Conservation (phyloP, 2,113 vertebrate species). For the Protobothrops mucrosquamatus region DNA sequence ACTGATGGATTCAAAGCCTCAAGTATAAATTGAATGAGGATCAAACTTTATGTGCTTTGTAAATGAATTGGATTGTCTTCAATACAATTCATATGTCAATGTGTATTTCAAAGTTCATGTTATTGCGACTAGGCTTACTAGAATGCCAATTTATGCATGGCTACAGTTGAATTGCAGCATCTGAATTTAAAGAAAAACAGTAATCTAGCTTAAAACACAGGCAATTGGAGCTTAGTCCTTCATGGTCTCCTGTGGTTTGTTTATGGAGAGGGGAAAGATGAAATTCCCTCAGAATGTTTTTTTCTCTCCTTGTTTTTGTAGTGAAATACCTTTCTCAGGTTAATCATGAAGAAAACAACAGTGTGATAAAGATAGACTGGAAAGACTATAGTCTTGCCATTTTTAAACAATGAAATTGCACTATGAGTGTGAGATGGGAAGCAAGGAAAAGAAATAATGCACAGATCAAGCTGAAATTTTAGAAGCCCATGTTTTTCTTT, state of each 20-base stretch:
- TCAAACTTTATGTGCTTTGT: not conserved
- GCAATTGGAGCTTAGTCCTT: not conserved
- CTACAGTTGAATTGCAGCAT: not conserved
- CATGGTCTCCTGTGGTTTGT: not conserved
- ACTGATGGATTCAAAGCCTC: not conserved
- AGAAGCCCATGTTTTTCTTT: not conserved
- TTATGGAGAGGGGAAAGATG: not conserved
- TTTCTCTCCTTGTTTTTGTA: not conserved
- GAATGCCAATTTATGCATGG: not conserved
- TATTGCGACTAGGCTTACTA: not conserved
- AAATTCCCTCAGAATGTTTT: not conserved
- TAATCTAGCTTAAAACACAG: not conserved
- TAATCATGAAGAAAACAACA: not conserved
- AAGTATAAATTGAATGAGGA: not conserved
- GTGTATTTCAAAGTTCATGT: not conserved
- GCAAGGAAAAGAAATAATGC: not conserved
- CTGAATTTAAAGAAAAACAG: not conserved
- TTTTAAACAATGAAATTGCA: not conserved
- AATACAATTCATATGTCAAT: not conserved
- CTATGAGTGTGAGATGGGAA: not conserved
- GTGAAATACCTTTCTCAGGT: not conserved
- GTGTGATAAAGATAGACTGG: not conserved
- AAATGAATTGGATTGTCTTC: not conserved
- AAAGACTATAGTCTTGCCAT: not conserved
- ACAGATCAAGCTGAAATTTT: not conserved